Base-by-base conservation (phyloP, 2,888 invertebrate species). In the Stictocephala bisonia region DNA sequence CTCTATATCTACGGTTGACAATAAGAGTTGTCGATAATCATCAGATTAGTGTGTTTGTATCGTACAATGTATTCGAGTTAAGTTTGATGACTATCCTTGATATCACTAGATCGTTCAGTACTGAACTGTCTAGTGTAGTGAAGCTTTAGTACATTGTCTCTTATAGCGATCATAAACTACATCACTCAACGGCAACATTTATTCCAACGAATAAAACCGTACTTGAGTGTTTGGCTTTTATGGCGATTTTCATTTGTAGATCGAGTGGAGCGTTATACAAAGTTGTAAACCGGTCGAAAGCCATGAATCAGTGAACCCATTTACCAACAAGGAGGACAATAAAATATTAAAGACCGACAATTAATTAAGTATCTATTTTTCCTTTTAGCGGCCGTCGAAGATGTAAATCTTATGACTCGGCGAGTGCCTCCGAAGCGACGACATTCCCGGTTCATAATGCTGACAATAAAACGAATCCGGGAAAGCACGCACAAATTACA, bases 381-480 rank as follows among this genome's bases (percentile, higher is more conserved):
- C 35, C 70, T 70, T 70, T 70, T 70, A 70, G 56, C 53, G 70
- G 51, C 70, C 41, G 15, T 70, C 56, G 56, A 53, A 53, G 70
- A 70, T 70, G 53, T 60, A 60, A 60, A 60, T 60, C 60, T 60
- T 60, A 60, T 60, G 60, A 60, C 60, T 40, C 18, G 35, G 40
- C 60, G 60, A 40, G 24, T 35, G 22, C 60, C 60, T 35, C 22
- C 60, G 40, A 40, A 40, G 60, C 60, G 40, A n/a, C n/a, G n/a
- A 60, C 40, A 40, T 40, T 60, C 60, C 18, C 35, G 60, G 24
- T 31, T 56, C 56, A 60, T 60, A 60, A 60, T 60, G 60, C 60
- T 7, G 22, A 35, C 60, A 60, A 60, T 40, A 60, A 60, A 60
- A 60, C 60, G 60, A 60, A 60, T 40, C 31, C 60, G 60, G 60